Percentiles rank a stretch among this genome's conserved stretches.
Evolutionary conservation across 2,113 vertebrate genomes (phyloP).

Genomic region (Bolborhynchus lineola): DNA sequence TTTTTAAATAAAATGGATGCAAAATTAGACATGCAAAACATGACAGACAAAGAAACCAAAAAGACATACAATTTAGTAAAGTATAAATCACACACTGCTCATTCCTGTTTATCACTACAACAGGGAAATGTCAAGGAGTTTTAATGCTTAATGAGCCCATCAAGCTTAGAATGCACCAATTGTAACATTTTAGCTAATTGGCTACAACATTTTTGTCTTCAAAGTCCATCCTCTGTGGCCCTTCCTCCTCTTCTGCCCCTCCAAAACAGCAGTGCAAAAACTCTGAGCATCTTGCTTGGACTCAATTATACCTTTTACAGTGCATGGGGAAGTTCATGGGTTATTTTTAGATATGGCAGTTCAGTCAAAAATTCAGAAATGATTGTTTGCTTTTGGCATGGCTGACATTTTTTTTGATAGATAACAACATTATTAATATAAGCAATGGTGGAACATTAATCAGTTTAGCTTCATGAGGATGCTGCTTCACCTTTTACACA

Average conservation of each 20-base stretch:
- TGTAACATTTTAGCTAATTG: slow-evolving; percentile 86
- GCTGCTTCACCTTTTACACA: neutral
- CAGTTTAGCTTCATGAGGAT: neutral
- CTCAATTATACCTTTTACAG: neutral
- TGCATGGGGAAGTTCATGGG: neutral
- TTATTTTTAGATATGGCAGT: slow-evolving; percentile 21
- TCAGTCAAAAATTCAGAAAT: neutral
- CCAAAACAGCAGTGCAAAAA: neutral
- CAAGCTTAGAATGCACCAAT: slow-evolving; percentile 71
- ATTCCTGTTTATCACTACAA: slow-evolving; percentile 61
- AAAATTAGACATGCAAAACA: neutral
- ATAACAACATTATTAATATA: neutral
- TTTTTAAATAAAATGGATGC: neutral
- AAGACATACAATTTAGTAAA: neutral
- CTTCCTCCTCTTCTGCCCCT: neutral
- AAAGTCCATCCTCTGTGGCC: neutral
- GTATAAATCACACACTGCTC: slow-evolving; percentile 33
- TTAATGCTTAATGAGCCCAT: slow-evolving; percentile 84
- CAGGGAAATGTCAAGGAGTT: slow-evolving; percentile 81
- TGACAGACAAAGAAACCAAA: neutral
- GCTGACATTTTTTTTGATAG: slow-evolving; percentile 18
- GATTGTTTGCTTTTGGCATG: neutral
- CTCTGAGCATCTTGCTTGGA: neutral
- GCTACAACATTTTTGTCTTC: slow-evolving; percentile 72
- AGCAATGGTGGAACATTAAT: slow-evolving; percentile 2